Evolutionary conservation across 2,797 vertebrate genomes (phyloP), one percentile per base, ranked within the genome.

Genomic region (Sarcophilus harrisii): DNA sequence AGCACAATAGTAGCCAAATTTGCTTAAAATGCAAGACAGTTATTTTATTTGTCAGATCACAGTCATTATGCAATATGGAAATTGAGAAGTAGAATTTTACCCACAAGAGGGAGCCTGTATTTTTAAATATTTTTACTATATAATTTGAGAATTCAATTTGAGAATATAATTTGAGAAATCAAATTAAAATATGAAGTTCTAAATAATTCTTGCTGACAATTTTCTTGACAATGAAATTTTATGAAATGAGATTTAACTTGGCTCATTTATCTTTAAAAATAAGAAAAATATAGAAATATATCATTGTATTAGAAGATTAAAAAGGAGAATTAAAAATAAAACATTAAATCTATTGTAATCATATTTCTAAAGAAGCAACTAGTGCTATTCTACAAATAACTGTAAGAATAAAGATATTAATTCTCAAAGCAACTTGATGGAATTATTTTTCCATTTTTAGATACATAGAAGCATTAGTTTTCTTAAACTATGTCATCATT

Each of bases 61-160:
- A 16, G 28, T 93, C 90, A 93, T 81, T 91, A 54, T 57, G 81
- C 90, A 93, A 93, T 45, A 94, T 0, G 91, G 92, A 95, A 97
- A 97, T 92, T 91, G 28, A 62, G 92, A 96, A 96, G 95, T 97
- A 55, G 92, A 58, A 92, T 93, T 94, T 96, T 94, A 97, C 97
- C 97, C 97, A 98, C 97, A 97, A 98, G 97, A 97, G 97, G 98
- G 96, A 98, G 97, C 97, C 90, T 97, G 59, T 24, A 97, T 97
- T 95, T 98, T 66, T 90, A 96, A 96, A 92, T 66, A 90, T 95
- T 94, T 95, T 97, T 91, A 57, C 93, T 60, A 93, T 3, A 91
- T 54, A 96, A 94, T n/a, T n/a, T n/a, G n/a, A n/a, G n/a, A n/a
- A n/a, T n/a, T n/a, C n/a, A n/a, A n/a, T n/a, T n/a, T n/a, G n/a